Conservation (phyloP, 2,888 invertebrate species). For the Ctenicera cuprea region DNA sequence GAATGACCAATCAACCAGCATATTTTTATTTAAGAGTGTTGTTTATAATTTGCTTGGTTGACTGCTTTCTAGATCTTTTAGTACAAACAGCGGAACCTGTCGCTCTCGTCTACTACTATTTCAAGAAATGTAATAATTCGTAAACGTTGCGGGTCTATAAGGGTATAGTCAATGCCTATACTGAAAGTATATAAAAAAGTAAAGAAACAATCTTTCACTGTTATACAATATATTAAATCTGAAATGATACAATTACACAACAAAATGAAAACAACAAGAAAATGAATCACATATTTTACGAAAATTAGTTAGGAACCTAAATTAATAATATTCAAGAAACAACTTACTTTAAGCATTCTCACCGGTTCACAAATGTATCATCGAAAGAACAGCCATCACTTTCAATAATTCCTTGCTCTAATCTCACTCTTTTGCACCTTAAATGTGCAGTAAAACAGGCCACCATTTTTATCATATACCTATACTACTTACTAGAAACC, state of each 20-base stretch:
- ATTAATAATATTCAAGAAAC: constrained; percentile 47
- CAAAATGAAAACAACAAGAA: constrained; percentile 53
- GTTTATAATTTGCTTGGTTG: no score
- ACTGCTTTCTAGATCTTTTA: no score
- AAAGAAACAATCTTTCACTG: background rate
- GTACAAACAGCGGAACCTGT: no score
- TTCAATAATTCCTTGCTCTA: constrained; percentile 32
- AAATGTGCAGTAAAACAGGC: constrained; percentile 32
- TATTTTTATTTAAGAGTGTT: no score
- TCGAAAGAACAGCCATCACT: constrained; percentile 20
- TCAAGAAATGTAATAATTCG: no score
- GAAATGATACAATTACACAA: constrained; percentile 51
- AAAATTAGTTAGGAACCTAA: constrained; percentile 55
- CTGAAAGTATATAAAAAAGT: background rate
- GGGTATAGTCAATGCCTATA: no score
- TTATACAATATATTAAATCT: constrained; percentile 57
- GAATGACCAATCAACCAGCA: no score
- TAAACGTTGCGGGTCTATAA: no score
- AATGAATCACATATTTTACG: constrained; percentile 45
- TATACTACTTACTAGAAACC: constrained; percentile 29
- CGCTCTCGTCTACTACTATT: no score
- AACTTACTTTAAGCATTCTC: constrained; percentile 29
- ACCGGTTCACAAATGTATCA: background rate
- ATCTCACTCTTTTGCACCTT: constrained; percentile 27
- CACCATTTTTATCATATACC: constrained; percentile 34